Conservation (phyloP, 1,140 invertebrate species). For the Zaprionus gabonicus region DNA sequence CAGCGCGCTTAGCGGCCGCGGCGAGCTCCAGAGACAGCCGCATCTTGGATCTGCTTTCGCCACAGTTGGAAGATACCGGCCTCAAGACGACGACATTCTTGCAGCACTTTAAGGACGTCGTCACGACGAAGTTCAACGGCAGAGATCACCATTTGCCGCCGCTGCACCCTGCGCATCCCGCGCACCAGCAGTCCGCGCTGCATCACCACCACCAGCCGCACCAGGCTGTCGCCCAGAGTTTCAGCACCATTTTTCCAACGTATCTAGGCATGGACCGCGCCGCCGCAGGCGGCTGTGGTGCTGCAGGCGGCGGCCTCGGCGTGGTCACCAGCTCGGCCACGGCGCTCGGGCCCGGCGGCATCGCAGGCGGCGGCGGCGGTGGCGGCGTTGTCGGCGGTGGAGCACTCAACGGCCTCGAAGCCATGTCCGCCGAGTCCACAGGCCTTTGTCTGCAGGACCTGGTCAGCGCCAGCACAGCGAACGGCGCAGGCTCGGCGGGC, state of each 20-base stretch:
- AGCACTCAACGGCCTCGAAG: slow-evolving; percentile 87
- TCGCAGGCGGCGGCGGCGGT: slow-evolving; percentile 75
- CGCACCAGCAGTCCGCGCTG: slow-evolving; percentile 78
- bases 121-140: slow-evolving; percentile 84
- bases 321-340: slow-evolving; percentile 85
- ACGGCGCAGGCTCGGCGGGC: slow-evolving; percentile 84
- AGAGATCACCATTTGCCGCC: slow-evolving; percentile 81
- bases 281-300: slow-evolving; percentile 75
- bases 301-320: slow-evolving; percentile 82
- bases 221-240: slow-evolving; percentile 83
- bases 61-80: slow-evolving; percentile 84
- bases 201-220: slow-evolving; percentile 81
- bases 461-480: slow-evolving; percentile 85
- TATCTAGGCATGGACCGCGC: slow-evolving; percentile 83
- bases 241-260: slow-evolving; percentile 84
- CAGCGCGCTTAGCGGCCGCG: slow-evolving; percentile 36
- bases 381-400: slow-evolving; percentile 85
- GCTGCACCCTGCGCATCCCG: slow-evolving; percentile 74
- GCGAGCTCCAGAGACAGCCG: slow-evolving; percentile 70
- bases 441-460: slow-evolving; percentile 91
- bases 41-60: slow-evolving; percentile 80
- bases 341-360: slow-evolving; percentile 82
- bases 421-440: slow-evolving; percentile 80
- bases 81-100: slow-evolving; percentile 84
- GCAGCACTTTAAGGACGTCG: slow-evolving; percentile 84